Percentiles rank a stretch among this genome's conserved stretches.
Conservation (phyloP, 2,888 invertebrate genomes). For the Pterostichus niger region DNA sequence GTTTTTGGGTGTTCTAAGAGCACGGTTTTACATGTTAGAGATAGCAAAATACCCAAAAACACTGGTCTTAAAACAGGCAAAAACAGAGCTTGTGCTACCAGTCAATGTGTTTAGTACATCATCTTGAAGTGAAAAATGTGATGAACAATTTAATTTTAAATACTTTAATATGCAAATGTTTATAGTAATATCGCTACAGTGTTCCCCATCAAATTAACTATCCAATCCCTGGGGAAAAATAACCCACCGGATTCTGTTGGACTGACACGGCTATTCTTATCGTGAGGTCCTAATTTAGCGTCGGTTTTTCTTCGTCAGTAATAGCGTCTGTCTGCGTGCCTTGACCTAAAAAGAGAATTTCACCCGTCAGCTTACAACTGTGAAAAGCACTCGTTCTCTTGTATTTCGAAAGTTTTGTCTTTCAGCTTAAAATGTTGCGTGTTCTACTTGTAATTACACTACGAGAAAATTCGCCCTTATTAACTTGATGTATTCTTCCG, state of each 20-base stretch:
- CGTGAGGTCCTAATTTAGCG: constrained; percentile 47
- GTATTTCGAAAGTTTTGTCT: constrained; percentile 56
- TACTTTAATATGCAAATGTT: constrained; percentile 39
- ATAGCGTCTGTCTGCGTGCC: neutral
- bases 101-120: neutral
- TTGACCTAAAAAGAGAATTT: constrained; percentile 54
- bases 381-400: constrained; percentile 35
- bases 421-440: constrained; percentile 60
- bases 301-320: constrained; percentile 41
- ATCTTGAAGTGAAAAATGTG: neutral
- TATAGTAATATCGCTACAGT: neutral
- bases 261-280: constrained; percentile 48
- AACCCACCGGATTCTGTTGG: neutral
- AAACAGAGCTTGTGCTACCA: too few species aligned
- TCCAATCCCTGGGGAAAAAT: constrained; percentile 13
- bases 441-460: constrained; percentile 59
- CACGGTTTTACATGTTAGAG: too few species aligned
- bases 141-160: constrained; percentile 19
- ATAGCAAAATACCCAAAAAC: too few species aligned
- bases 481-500: constrained; percentile 60
- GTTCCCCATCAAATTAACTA: constrained; percentile 23
- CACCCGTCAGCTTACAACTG: constrained; percentile 61
- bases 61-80: too few species aligned
- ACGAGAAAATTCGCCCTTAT: constrained; percentile 55
- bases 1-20: too few species aligned